Evolutionary conservation across 2,888 invertebrate genomes (phyloP), one percentile per base, ranked within the genome.

Genomic region (Ferrisia virgata): DNA sequence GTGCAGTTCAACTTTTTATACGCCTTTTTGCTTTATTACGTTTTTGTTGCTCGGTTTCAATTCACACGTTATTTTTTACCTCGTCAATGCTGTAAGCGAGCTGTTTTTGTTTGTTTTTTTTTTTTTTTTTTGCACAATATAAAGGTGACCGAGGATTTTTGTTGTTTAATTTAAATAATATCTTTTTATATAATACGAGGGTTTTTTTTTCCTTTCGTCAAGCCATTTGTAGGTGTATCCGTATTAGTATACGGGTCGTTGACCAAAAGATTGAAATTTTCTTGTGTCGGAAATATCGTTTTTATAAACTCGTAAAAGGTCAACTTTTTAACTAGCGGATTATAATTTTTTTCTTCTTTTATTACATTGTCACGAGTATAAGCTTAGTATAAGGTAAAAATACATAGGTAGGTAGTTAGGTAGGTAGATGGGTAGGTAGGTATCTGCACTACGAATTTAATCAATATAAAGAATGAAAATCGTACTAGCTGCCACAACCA

Each of bases 1-100:
- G 64, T 64, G 64, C 31, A 64, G 64, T 64, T 64, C 53, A 64
- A 28, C 64, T 64, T 64, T 64, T 64, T 64, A 64, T 64, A 28
- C 28, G 28, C 28, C 64, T 64, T 64, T n/a, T 64, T 64, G 64
- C 64, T 64, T 64, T 64, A 64, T 64, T 64, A 64, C 64, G 28
- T 28, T 64, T 64, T 64, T 64, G 28, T 64, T 64, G 64, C 64
- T 64, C 64, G 28, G 64, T 64, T 64, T 64, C 64, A 64, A 64
- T 64, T 64, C 64, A 64, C 64, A 64, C 64, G 64, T 64, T 64
- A 64, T 64, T 64, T 64, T 64, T 64, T 28, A 64, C 64, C 64
- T 64, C 64, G 64, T 64, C 64, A 28, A 64, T 8, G 8, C 43
- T 43, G 6, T 40, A 22, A 64, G 64, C 64, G 64, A 64, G 64